Evolutionary conservation across 37 sponge, comb jelly and placozoan species (phyloP), one percentile per base, ranked within the genome.

Genomic region (Crambe crambe): DNA sequence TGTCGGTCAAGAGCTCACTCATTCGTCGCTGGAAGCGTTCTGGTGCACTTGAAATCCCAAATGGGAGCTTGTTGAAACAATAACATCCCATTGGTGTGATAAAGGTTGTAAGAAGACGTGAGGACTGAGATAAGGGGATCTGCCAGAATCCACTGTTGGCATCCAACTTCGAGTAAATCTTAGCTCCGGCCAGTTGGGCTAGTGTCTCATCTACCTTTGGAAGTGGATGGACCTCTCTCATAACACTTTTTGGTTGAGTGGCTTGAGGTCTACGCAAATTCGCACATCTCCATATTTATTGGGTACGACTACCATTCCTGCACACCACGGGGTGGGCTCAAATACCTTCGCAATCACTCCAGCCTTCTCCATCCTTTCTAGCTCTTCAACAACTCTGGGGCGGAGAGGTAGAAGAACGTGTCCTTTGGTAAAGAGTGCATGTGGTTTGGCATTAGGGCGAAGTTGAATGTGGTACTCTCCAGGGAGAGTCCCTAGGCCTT

Each of bases 71-170:
- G n/a, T n/a, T n/a, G n/a, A n/a, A n/a, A n/a, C 23, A 32, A 56
- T 39, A 58, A 38, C 56, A 42, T 3, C 81, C 81, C 12, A 70
- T 57, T 37, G 81, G 71, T 1, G 67, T 82, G 21, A 65, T 73
- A 67, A 82, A 82, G 8, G 70, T 68, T n/a, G n/a, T n/a, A n/a
- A n/a, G n/a, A n/a, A n/a, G n/a, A n/a, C n/a, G n/a, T n/a, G n/a
- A n/a, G n/a, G n/a, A n/a, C n/a, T 5, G 47, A 56, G 71, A 69
- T 10, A 67, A 56, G 44, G 74, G 86, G 27, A 86, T 73, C 54
- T 86, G 86, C 86, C 86, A 86, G n/a, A 86, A 86, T 64, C 74
- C 79, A 37, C 66, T 60, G 47, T 87, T 87, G 38, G 88, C 77
- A 62, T 87, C 87, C 12, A 86, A 59, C 58, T 86, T 86, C 56